Conservation (phyloP, 1,140 invertebrate species). For the Colletes latitarsis region DNA sequence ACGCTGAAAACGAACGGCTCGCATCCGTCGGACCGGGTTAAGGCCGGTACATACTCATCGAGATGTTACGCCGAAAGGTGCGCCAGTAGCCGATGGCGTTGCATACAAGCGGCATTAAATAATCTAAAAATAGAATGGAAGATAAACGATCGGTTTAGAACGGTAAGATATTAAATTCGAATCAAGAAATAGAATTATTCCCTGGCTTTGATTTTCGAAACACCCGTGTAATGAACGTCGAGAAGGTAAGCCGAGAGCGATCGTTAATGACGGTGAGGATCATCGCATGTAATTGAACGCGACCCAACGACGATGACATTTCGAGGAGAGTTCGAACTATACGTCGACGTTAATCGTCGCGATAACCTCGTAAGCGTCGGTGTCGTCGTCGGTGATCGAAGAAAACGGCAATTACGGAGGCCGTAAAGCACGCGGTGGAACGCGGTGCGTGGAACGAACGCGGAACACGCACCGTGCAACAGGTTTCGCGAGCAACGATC, state of each 20-base stretch:
- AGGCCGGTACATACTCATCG: conserved; percentile 38
- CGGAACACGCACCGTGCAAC: too few species aligned
- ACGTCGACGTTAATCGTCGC: too few species aligned
- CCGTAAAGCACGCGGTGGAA: background rate
- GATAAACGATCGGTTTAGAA: too few species aligned
- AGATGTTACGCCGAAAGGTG: conserved; percentile 29
- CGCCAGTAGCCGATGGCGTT: conserved; percentile 29
- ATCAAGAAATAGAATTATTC: too few species aligned
- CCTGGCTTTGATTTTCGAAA: too few species aligned
- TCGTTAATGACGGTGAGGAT: too few species aligned
- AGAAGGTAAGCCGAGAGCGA: too few species aligned
- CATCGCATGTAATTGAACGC: conserved; percentile 25
- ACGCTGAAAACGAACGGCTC: conserved; percentile 47
- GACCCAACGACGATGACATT: conserved; percentile 40
- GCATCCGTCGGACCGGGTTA: conserved; percentile 49
- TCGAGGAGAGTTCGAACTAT: background rate
- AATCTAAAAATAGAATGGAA: background rate
- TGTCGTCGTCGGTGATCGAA: conserved; percentile 20
- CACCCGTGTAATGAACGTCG: too few species aligned
- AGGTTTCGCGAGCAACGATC: too few species aligned
- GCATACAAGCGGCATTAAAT: conserved; percentile 11
- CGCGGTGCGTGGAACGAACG: too few species aligned
- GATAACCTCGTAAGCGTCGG: background rate
- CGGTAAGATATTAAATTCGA: too few species aligned
- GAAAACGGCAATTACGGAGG: conserved; percentile 47